Base-by-base conservation (phyloP, 1,140 invertebrate genomes). In the Lucilia cuprina region DNA sequence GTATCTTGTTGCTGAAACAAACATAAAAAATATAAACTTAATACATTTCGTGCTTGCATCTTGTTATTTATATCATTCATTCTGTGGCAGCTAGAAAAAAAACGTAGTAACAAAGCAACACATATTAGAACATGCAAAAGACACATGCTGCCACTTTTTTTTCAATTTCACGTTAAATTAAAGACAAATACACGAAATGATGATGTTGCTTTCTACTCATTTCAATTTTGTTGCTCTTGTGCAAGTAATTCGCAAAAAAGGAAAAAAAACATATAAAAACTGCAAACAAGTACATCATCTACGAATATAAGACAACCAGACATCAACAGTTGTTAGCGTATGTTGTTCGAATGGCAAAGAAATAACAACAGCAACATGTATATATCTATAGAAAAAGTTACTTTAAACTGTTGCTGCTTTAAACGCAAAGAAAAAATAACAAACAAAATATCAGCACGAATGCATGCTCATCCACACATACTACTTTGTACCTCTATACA, bases 81-180 rank as follows among this genome's bases (percentile, higher is more conserved):
- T 41, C 14, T 60, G 14, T n/a, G 5, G 14, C 55, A 60, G 14
- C 14, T 8, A 14, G 8, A 77, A 78, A 41, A 41, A 78, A n/a
- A 17, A 47, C 34, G 13, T 17, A 78, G 35, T 35, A 78, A 78
- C 74, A 77, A 77, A 80, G 41, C 7, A n/a, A 55, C 50, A 80
- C 41, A 21, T 30, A 30, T 80, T 13, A 19, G 41, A 77, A 80
- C 25, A 80, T 41, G 12, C 41, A 80, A 30, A 25, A 80, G 77
- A 80, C 77, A 80, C 77, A 80, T 80, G 77, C 41, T 50, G 77
- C 47, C 77, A 80, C 41, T 49, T 80, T 50, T 80, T 80, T 80
- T 80, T 80, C 77, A 80, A 80, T 80, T 80, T 80, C 77, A 80
- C 77, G 41, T 49, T 80, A 80, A 80, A 80, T 80, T 80, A 49